Percentiles rank a stretch among this genome's conserved stretches.
These are phyloP conservation scores for Syrrhaptes paradoxus DNA, from an alignment of 2,113 vertebrate species.

Conservation along the genomic window DNA sequence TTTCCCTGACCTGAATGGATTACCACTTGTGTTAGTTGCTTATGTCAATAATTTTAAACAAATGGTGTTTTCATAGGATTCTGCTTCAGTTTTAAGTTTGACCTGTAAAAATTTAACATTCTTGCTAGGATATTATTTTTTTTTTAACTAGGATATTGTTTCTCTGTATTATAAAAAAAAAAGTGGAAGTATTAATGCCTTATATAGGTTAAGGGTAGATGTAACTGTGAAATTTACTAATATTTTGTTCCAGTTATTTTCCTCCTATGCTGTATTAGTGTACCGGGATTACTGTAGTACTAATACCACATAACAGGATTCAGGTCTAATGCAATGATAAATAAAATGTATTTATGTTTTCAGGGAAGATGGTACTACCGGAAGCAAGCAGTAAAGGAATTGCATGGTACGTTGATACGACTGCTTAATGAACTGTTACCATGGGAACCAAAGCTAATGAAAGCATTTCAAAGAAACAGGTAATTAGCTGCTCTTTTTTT, in stretches of 20 bases:
- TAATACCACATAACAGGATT: not conserved
- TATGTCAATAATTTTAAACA: not conserved
- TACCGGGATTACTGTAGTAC: not conserved
- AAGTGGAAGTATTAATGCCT: not conserved
- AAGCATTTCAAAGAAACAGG: constrained; percentile 97
- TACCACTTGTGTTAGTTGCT: not conserved
- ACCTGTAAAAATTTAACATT: not conserved
- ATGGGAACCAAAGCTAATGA: constrained; percentile 97
- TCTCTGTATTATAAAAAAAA: not conserved
- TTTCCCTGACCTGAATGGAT: not conserved
- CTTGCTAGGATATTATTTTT: not conserved
- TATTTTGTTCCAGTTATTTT: not conserved
- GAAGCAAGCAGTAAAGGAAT: constrained; percentile 93
- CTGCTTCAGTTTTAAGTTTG: not conserved
- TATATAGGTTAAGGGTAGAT: not conserved
- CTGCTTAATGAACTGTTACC: constrained; percentile 95
- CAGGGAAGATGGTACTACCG: constrained; percentile 91
- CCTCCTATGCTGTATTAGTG: not conserved
- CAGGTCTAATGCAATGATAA: not conserved
- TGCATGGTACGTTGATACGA: constrained; percentile 93
- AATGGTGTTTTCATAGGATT: not conserved
- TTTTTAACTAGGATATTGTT: not conserved
- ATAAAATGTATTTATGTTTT: constrained; percentile 54
- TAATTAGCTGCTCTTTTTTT: constrained; percentile 63
- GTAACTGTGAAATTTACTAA: not conserved